Base-by-base conservation (phyloP, 2,797 vertebrate genomes). In the Ptychobarbus kaznakovi region DNA sequence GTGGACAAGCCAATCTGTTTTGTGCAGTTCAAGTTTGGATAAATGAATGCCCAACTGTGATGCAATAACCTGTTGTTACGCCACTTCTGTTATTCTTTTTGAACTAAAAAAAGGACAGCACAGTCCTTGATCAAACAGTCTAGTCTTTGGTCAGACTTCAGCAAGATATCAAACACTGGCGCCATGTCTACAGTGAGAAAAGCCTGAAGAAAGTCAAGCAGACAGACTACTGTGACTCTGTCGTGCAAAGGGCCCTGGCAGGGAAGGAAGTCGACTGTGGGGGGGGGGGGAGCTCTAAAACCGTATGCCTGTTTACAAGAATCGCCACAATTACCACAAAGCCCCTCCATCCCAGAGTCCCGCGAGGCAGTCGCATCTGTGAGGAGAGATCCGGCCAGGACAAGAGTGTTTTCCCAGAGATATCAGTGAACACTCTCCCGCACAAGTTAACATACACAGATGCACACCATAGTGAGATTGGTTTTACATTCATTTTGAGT, bases 361-460 rank as follows among this genome's bases (percentile, higher is more conserved):
- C 91, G 89, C 70, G 91, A 94, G 92, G 89, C 89, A 88, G 89
- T 91, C 84, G 44, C 88, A 93, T 94, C 92, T 93, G 92, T 91
- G 86, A 91, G 91, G 66, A 69, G 89, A 92, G 90, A 93, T 93
- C 91, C 91, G 88, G 89, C 87, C 89, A 56, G 74, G 89, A 88
- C 18, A 70, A 88, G 73, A 90, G 88, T 82, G 86, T 87, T 95
- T 95, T 94, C 93, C 93, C 92, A 94, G 92, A 94, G 91, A 94
- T 93, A 94, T 94, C 92, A 92, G 88, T 92, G 92, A 22, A 81
- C 85, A 82, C 69, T 35, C 68, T 66, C 10, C 5, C 12, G 66
- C 68, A 63, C 77, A 70, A 32, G 65, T 28, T 46, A 68, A 49
- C 58, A 40, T 61, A 32, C 51, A 78, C 32, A 80, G 58, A 83